Evolutionary conservation across 1,140 invertebrate species (phyloP).

Genomic region (Oryzaephilus surinamensis): DNA sequence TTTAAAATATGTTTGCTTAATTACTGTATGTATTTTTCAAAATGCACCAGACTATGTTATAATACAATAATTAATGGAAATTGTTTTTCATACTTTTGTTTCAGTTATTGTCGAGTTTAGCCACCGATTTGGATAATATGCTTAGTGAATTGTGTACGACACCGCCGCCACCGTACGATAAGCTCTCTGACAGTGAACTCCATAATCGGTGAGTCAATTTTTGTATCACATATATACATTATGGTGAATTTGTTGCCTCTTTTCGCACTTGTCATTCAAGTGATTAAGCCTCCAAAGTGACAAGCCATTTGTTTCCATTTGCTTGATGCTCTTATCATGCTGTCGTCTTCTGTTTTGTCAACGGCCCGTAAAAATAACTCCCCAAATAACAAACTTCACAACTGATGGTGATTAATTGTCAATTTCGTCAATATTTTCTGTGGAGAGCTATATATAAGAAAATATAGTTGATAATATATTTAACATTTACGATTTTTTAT

Average conservation of each 20-base stretch:
- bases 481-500: too few relatives aligned
- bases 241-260: neutral
- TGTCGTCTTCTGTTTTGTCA: neutral
- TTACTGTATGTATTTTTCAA: too few relatives aligned
- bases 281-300: slow-evolving; percentile 7
- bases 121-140: slow-evolving; percentile 51
- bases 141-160: slow-evolving; percentile 46
- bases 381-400: slow-evolving; percentile 1
- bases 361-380: neutral
- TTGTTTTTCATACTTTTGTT: too few relatives aligned
- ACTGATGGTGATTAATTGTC: slow-evolving; percentile 8
- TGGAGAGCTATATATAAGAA: too few relatives aligned
- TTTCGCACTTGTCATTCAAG: slow-evolving; percentile 2
- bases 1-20: too few relatives aligned
- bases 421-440: too few relatives aligned
- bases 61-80: too few relatives aligned
- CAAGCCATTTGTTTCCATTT: slow-evolving; percentile 6
- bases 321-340: neutral
- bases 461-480: too few relatives aligned
- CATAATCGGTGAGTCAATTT: slow-evolving; percentile 16
- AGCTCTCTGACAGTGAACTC: slow-evolving; percentile 22
- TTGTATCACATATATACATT: too few relatives aligned
- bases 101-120: slow-evolving; percentile 50
- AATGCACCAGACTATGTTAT: too few relatives aligned
- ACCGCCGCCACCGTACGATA: slow-evolving; percentile 29